These are phyloP conservation scores for Stenurella melanura DNA, from an alignment of 2,888 invertebrate species.

Conservation along the genomic window DNA sequence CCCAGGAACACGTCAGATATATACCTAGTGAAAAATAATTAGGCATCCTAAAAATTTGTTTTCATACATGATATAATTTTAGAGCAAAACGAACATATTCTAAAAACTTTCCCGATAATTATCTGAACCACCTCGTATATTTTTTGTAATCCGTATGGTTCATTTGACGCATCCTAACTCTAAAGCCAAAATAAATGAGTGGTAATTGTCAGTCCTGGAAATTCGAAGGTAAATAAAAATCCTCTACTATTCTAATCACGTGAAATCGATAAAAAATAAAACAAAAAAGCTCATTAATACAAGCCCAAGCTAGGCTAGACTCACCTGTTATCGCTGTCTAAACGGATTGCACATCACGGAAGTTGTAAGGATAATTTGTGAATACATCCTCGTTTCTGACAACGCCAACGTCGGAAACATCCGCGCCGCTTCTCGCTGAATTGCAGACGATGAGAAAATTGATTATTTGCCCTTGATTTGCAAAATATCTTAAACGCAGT, in stretches of 20 bases:
- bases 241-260: neutral
- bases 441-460: conserved; percentile 27
- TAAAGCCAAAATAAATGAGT: too few relatives aligned
- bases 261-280: conserved; percentile 4
- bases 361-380: conserved; percentile 5
- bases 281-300: neutral
- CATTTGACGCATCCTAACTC: too few relatives aligned
- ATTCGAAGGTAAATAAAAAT: neutral
- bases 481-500: conserved; percentile 4
- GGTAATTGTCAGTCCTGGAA: too few relatives aligned
- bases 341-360: conserved; percentile 5
- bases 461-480: conserved; percentile 29
- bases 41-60: too few relatives aligned
- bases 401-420: neutral
- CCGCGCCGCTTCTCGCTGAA: neutral
- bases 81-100: too few relatives aligned
- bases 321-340: conserved; percentile 1
- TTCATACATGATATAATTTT: too few relatives aligned
- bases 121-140: too few relatives aligned
- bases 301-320: neutral
- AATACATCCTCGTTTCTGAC: conserved; percentile 11
- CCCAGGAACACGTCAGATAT: too few relatives aligned
- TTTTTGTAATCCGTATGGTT: too few relatives aligned
- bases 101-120: too few relatives aligned
- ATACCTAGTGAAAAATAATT: too few relatives aligned